Evolutionary conservation across 2,888 invertebrate species (phyloP), one percentile per base, ranked within the genome.

Genomic region (Formica aserva): DNA sequence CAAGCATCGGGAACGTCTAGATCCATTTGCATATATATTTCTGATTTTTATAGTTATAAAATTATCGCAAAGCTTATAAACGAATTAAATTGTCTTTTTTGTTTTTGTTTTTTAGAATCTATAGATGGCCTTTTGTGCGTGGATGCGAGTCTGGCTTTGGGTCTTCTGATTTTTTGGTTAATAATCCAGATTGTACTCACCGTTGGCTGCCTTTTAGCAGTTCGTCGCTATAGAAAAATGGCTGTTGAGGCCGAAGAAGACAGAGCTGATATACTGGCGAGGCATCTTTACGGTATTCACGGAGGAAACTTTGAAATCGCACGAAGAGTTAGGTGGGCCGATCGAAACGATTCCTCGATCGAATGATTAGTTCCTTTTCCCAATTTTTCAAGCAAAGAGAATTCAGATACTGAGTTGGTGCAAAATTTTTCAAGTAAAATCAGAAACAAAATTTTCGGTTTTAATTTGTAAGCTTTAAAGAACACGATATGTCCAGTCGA

Each of bases 141-240:
- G 35, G 96, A 97, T 91, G 96, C 96, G 91, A 95, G 96, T 62
- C 94, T 97, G 72, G 95, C 97, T 41, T 96, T 97, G 85, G 96
- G 97, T 32, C 94, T 97, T 5, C 95, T 96, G 60, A 95, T 97
- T 74, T 95, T 96, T 78, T 96, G 97, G 96, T 95, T 96, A 55
- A 95, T 96, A 71, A 94, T 96, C 26, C 96, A 96, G 94, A 95
- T 96, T 71, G 94, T 95, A 8, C 92, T 96, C 45, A 95, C 96
- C 45, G 94, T 95, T 18, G 95, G 95, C 69, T 96, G 96, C 83
- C 94, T 96, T 83, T 93, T 95, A 88, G 93, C 96, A 60, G 95
- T 96, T 52, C 95, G 95, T 86, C 95, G 95, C 45, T 96, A 96
- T 75, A 89, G 92, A 66, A 88, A 89, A 15, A 84, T 92, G 45